Evolutionary conservation across 2,888 invertebrate species (phyloP), one percentile per base, ranked within the genome.

Genomic region (Oscheius myriophilus): DNA sequence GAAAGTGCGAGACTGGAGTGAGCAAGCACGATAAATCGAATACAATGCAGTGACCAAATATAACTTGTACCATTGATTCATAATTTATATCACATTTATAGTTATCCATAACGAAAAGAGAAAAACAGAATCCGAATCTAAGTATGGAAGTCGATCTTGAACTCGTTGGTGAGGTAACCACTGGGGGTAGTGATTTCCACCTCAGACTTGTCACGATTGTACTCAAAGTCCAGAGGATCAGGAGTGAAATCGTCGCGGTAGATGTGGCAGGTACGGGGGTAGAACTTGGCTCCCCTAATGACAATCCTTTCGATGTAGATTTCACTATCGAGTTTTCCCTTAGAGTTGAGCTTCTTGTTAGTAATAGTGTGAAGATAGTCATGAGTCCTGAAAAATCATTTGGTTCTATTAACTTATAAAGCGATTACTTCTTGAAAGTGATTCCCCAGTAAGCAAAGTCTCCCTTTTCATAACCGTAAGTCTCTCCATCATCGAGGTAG

Each of bases 401-500:
- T 18, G 18, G 49, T 16, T 49, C 16, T 21, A 11, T 18, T 18
- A 18, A 23, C 23, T n/a, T 49, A 16, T 49, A 9, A n/a, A 12
- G 25, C n/a, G 21, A 42, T 18, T 39, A 71, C 72, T 52, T 71
- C 65, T 85, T 84, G 79, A 81, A 85, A 11, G 79, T 80, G 69
- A 83, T 79, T 11, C 81, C 80, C 84, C 84, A 83, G 59, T 82
- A 82, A 3, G 79, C 79, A 25, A 61, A 80, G 42, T 79, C 75
- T 45, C 79, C 81, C 6, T 72, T 79, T 62, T 92, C 89, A 58
- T 95, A 90, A 2, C 92, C 92, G 87, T 91, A 94, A 0, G 92
- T 92, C 54, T 80, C 80, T 1, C 93, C 93, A 87, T 96, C 96
- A 87, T 97, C 96, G 62, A 95, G 91, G 87, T 93, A 97, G 6